Conservation (phyloP, 1,140 invertebrate species). For the Polypedilum vanderplanki region DNA sequence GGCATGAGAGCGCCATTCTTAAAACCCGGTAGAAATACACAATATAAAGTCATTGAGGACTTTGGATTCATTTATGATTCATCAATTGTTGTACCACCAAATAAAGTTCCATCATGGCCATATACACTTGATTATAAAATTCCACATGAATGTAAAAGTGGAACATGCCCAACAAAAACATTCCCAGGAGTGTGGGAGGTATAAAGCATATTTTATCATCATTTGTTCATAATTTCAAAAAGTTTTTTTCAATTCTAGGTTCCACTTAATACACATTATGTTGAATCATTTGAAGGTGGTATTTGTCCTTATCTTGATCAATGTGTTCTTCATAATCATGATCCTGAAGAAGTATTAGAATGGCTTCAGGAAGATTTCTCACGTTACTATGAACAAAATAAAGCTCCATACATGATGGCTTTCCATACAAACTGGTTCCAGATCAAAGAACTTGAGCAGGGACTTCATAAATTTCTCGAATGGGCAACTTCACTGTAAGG, state of each 20-base stretch:
- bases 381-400: slow-evolving; percentile 76
- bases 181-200: slow-evolving; percentile 88
- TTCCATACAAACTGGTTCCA: slow-evolving; percentile 95
- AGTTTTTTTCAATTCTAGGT: slow-evolving; percentile 40
- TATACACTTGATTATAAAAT: slow-evolving; percentile 90
- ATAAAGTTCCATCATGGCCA: slow-evolving; percentile 81
- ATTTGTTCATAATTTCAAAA: neutral
- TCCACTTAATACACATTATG: slow-evolving; percentile 86
- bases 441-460: slow-evolving; percentile 74
- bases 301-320: slow-evolving; percentile 90
- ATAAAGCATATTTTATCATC: neutral
- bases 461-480: slow-evolving; percentile 79
- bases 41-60: slow-evolving; percentile 85
- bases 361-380: slow-evolving; percentile 89
- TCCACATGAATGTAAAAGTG: slow-evolving; percentile 84
- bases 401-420: slow-evolving; percentile 88
- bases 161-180: slow-evolving; percentile 81
- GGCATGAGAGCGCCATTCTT: slow-evolving; percentile 86
- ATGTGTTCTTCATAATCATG: slow-evolving; percentile 84
- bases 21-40: slow-evolving; percentile 82
- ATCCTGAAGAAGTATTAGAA: slow-evolving; percentile 77
- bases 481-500: slow-evolving; percentile 69
- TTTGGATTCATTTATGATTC: slow-evolving; percentile 90
- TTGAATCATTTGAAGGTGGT: slow-evolving; percentile 80
- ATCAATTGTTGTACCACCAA: slow-evolving; percentile 77